phyloP scores from a whole-genome alignment of 1,140 invertebrate genomes.

The Gonioctena quinquepunctata region DNA sequence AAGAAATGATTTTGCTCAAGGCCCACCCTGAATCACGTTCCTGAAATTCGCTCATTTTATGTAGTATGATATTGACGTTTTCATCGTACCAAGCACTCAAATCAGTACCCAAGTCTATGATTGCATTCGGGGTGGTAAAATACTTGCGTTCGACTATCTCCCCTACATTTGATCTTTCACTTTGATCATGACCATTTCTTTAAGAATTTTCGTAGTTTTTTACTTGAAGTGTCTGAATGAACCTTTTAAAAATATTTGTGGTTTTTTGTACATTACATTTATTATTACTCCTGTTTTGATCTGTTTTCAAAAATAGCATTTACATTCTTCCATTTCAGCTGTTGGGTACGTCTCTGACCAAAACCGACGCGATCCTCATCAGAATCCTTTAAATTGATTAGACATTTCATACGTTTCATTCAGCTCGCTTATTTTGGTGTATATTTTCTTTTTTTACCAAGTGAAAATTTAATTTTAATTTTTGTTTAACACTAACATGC shows the following conservation, averaged over 20 bases:
- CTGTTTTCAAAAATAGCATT: neutral
- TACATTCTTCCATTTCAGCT: neutral
- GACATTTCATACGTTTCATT: neutral
- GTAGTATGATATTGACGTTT: neutral
- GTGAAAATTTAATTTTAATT: neutral
- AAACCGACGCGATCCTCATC: neutral
- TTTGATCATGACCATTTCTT: neutral
- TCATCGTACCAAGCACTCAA: neutral
- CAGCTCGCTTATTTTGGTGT: neutral
- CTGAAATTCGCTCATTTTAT: neutral
- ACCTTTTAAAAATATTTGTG: neutral
- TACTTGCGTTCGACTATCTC: neutral
- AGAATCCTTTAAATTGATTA: neutral
- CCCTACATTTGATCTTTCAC: neutral
- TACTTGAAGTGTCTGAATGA: neutral
- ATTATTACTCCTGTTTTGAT: neutral
- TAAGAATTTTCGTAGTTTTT: neutral
- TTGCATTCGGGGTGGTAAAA: neutral
- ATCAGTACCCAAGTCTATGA: neutral
- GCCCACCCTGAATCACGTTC: neutral
- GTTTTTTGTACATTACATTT: neutral
- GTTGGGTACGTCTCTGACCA: neutral
- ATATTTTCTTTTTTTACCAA: neutral
- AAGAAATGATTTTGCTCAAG: neutral
- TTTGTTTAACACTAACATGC: neutral